Conservation (phyloP, 2,113 vertebrate genomes). For the Brachyhypopomus occidentalis region DNA sequence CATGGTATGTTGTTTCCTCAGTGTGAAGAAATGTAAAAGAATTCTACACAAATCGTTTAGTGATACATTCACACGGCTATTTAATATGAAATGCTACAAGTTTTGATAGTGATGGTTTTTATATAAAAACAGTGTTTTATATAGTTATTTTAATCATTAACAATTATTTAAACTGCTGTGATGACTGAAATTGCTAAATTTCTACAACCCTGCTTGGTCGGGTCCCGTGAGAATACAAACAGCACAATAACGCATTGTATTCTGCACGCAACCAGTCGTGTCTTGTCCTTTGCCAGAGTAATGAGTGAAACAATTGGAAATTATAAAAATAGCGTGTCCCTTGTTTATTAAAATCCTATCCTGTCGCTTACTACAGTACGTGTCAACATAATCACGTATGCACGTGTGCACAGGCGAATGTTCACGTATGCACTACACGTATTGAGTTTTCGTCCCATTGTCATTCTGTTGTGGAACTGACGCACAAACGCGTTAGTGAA, state of each 20-base stretch:
- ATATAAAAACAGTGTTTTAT: too few relatives aligned
- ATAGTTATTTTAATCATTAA: not conserved
- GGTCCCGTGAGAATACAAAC: constrained; percentile 34
- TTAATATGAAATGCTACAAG: not conserved
- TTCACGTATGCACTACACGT: constrained; percentile 22
- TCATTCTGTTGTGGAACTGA: not conserved
- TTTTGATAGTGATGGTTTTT: too few relatives aligned
- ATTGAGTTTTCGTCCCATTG: not conserved
- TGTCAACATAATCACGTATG: constrained; percentile 40
- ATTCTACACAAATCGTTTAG: too few relatives aligned
- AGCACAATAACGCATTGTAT: constrained; percentile 50
- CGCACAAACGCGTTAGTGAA: not conserved
- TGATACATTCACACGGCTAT: not conserved
- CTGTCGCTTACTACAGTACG: constrained; percentile 44
- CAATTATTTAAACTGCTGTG: not conserved
- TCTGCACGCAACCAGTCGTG: constrained; percentile 42
- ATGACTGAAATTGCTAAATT: not conserved
- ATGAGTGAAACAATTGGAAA: constrained; percentile 31
- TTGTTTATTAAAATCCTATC: constrained; percentile 47
- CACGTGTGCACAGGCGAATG: constrained; percentile 7
- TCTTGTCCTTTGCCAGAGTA: constrained; percentile 33
- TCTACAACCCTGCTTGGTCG: constrained; percentile 22
- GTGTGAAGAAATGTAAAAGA: not conserved
- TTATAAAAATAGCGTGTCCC: constrained; percentile 45
- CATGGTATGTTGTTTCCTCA: not conserved